Conservation (phyloP, 2,888 invertebrate species). For the Megalurothrips usitatus region DNA sequence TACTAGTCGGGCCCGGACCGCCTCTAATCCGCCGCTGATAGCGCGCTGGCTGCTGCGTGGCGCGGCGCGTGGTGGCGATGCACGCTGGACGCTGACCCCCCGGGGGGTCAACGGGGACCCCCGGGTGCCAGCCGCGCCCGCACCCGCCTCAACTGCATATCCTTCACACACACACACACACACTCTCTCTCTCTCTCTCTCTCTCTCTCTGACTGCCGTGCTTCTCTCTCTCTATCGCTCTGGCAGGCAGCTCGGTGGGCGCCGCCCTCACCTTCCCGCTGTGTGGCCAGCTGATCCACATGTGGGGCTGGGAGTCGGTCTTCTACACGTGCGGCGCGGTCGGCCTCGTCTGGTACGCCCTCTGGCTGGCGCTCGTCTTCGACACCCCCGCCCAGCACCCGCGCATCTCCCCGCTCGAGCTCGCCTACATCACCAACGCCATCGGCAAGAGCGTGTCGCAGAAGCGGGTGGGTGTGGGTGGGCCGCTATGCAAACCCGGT, state of each 20-base stretch:
- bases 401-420: conserved; percentile 56
- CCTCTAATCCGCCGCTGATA: neutral
- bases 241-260: conserved; percentile 59
- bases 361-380: conserved; percentile 59
- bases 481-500: neutral
- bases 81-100: too few relatives aligned
- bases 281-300: conserved; percentile 61
- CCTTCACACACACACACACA: too few relatives aligned
- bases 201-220: too few relatives aligned
- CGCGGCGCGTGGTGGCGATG: too few relatives aligned
- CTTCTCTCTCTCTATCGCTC: too few relatives aligned
- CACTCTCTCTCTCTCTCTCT: too few relatives aligned
- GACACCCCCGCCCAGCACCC: conserved; percentile 64
- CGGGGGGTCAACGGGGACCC: too few relatives aligned
- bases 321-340: conserved; percentile 61
- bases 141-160: too few relatives aligned
- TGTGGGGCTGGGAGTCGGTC: conserved; percentile 65
- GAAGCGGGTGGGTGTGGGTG: conserved; percentile 41
- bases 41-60: neutral
- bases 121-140: too few relatives aligned
- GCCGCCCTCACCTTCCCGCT: conserved; percentile 64
- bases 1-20: neutral
- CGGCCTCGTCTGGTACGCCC: conserved; percentile 60
- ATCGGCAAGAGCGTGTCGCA: conserved; percentile 49
- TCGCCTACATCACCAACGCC: conserved; percentile 54